Base-by-base conservation (phyloP, 2,113 vertebrate genomes). In the Nycticryphes semicollaris region DNA sequence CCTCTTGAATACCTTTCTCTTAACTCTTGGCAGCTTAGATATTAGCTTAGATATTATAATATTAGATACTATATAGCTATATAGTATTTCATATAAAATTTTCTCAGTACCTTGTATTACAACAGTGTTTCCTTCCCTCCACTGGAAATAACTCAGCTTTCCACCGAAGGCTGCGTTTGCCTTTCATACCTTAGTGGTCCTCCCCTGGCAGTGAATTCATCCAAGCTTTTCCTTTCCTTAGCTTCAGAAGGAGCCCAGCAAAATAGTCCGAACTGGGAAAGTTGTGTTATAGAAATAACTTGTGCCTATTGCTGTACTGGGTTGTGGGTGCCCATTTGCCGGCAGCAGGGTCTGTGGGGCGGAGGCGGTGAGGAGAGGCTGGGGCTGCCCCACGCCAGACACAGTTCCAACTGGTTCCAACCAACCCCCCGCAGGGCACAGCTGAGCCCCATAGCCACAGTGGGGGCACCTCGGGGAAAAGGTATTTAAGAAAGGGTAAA, bases 381-480 rank as follows among this genome's bases (percentile, higher is more conserved):
- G 7, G 59, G 37, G 45, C 21, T 62, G 37, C 20, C 54, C 48
- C 0, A 1, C 1, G 11, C 64, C 0, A 1, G 15, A 25, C 13
- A 12, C 62, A 50, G 31, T 18, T 63, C 66, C 8, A 17, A 3
- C 53, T 2, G 0, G 45, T 17, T 19, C 18, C 45, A 17, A 19
- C 16, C 18, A 7, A 45, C 12, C 33, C 48, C 5, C 24, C 0
- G 0, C 54, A 27, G 43, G 48, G 51, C 4, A 3, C 0, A 0
- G 64, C 50, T 31, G 21, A 21, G 33, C 20, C 63, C 62, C 2
- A 0, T 2, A 8, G 67, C 7, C 3, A 0, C 3, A 30, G 7
- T 1, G 1, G 37, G 9, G 35, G 13, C 1, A 0, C 8, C n/a
- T 24, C 0, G 6, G 0, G 19, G 28, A 3, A 21, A 60, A 8